Evolutionary conservation across 2,113 vertebrate species (phyloP), one percentile per base, ranked within the genome.

Genomic region (Psettodes erumei): DNA sequence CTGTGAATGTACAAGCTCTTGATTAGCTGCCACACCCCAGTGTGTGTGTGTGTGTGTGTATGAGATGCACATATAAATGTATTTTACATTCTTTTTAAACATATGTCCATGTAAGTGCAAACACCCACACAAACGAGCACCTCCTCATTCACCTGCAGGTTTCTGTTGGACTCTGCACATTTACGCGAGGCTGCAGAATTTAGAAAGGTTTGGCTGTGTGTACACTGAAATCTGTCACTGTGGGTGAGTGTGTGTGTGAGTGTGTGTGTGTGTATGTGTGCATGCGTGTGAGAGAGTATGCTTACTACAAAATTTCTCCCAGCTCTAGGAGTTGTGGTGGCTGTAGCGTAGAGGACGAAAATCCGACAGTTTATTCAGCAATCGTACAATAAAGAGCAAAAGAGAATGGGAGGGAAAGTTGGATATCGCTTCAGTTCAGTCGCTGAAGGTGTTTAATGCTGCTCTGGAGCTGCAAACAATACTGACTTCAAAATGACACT

Each of bases 11-110:
- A 62, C 65, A 65, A 80, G 72, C 48, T 35, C 37, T 65, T 79
- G 82, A 88, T 87, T 79, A 85, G 68, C 68, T 8, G 74, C 71
- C 70, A 75, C 71, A 75, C 83, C 78, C 66, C 66, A 30, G 30
- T n/a, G n/a, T n/a, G n/a, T n/a, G n/a, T n/a, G n/a, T n/a, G n/a
- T n/a, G n/a, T n/a, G n/a, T n/a, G n/a, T n/a, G n/a, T n/a, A n/a
- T n/a, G n/a, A n/a, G n/a, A 59, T 23, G 15, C 50, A 51, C 40
- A 0, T 8, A 43, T 9, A 1, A 33, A 16, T 19, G 7, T 53
- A 63, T 68, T 68, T 15, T 33, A 3, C 37, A 32, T n/a, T 32
- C 16, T 27, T 37, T 74, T 28, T 25, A 40, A 5, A 43, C 40
- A 12, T 51, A 16, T 37, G 48, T 5, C 54, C 6, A 12, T 53